phyloP scores from a whole-genome alignment of 2,797 vertebrate species.

The Pteropus rufus region DNA sequence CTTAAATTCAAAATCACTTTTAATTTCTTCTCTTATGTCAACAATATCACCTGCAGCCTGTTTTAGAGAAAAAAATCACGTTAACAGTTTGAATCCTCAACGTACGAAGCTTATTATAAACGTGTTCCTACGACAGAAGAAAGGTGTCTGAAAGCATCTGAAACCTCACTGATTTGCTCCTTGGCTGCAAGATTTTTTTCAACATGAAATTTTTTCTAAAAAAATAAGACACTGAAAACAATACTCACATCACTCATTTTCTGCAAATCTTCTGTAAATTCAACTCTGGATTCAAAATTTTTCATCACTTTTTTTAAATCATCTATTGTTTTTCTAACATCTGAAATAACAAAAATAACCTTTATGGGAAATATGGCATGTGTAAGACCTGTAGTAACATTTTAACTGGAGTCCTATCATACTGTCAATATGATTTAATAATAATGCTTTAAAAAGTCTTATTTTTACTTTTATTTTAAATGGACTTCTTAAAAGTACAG shows the following conservation, averaged over 20 bases:
- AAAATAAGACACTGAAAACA: neutral
- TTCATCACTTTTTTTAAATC: constrained; percentile 91
- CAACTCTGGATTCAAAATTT: constrained; percentile 91
- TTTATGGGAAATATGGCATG: constrained; percentile 67
- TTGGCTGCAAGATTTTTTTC: neutral
- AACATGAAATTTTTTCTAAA: neutral
- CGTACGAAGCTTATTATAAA: constrained; percentile 17
- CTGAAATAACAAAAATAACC: constrained; percentile 84
- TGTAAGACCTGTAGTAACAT: constrained; percentile 35
- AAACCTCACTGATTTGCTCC: neutral
- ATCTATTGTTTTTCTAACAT: constrained; percentile 91
- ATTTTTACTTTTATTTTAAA: constrained; percentile 62
- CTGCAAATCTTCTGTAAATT: constrained; percentile 89
- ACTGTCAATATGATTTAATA: constrained; percentile 65
- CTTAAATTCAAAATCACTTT: constrained; percentile 86
- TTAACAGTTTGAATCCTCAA: constrained; percentile 43
- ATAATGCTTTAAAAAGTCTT: constrained; percentile 51
- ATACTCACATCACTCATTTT: constrained; percentile 89
- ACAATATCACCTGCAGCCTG: constrained; percentile 90
- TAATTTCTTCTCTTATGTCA: constrained; percentile 93
- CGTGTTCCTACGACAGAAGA: neutral
- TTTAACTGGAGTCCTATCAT: constrained; percentile 68
- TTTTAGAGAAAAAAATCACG: constrained; percentile 65
- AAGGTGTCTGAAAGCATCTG: neutral
- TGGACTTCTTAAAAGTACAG: constrained; percentile 33